Conservation (phyloP, 30 jellyfish, hydroid and myxozoan species). For the Chironex yamaguchii region DNA sequence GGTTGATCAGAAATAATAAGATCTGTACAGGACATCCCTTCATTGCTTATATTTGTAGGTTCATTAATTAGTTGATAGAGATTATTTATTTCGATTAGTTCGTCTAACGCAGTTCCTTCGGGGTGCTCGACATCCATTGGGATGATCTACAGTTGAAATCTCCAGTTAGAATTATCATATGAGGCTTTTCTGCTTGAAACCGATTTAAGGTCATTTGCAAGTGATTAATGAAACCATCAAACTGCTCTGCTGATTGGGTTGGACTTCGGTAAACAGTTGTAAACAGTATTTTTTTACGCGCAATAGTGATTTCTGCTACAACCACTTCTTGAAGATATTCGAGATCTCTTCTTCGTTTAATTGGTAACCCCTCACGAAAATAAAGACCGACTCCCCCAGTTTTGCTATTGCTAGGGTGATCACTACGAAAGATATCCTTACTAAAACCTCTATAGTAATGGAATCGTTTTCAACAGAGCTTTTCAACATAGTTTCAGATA, state of each 20-base stretch:
- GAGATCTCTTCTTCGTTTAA: conserved; percentile 14
- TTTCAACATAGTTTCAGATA: conserved; percentile 26
- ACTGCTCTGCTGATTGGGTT: conserved; percentile 12
- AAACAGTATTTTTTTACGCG: conserved; percentile 12
- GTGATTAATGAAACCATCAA: conserved; percentile 16
- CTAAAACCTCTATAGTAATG: conserved; percentile 27
- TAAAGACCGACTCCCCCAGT: conserved; percentile 43
- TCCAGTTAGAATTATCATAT: conserved; percentile 42
- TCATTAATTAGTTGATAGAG: conserved; percentile 14
- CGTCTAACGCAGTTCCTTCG: conserved; percentile 13
- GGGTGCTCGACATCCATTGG: too few relatives aligned
- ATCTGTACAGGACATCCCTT: conserved; percentile 11
- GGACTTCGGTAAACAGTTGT: conserved; percentile 9
- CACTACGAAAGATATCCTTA: conserved; percentile 8
- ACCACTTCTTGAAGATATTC: conserved; percentile 29
- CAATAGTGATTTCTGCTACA: conserved; percentile 4
- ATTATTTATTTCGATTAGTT: conserved; percentile 12
- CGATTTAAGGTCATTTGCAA: conserved; percentile 37
- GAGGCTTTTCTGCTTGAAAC: conserved; percentile 61
- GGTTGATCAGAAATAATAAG: conserved; percentile 18
- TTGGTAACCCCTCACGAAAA: conserved; percentile 45
- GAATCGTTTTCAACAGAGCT: neutral
- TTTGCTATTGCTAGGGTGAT: conserved; percentile 48
- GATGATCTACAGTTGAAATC: too few relatives aligned
- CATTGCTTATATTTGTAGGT: conserved; percentile 4